Percentiles rank a stretch among this genome's conserved stretches.
Conservation (phyloP, 2,888 invertebrate genomes). For the Microctonus brassicae region DNA sequence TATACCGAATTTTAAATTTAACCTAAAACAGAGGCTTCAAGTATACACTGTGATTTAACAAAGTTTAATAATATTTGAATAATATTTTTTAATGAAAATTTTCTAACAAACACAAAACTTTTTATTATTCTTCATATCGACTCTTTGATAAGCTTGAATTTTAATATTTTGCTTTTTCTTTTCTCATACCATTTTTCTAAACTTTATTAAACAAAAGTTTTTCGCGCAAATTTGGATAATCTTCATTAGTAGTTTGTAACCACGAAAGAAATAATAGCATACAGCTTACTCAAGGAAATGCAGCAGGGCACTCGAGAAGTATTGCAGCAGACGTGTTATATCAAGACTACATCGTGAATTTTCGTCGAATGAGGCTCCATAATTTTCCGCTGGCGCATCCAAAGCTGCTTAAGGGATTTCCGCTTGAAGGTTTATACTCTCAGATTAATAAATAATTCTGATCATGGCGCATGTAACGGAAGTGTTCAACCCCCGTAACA, state of each 20-base stretch:
- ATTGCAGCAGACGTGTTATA: neutral
- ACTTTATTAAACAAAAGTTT: neutral
- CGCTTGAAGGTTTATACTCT: neutral
- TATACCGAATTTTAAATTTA: neutral
- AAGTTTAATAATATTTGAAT: neutral
- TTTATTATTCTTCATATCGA: neutral
- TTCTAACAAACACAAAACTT: neutral
- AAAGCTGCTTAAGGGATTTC: constrained; percentile 46
- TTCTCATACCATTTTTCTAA: neutral
- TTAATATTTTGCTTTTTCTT: neutral
- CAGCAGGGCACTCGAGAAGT: neutral
- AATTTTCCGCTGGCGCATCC: neutral
- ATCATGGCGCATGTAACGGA: neutral
- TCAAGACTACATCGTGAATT: neutral
- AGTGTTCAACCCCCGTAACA: too few species aligned
- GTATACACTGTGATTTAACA: neutral
- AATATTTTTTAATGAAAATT: neutral
- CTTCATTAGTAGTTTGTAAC: neutral
- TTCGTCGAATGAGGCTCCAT: neutral
- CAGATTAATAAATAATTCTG: neutral
- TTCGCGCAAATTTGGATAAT: neutral
- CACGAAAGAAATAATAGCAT: neutral
- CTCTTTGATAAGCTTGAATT: constrained; percentile 1
- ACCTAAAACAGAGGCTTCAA: neutral
- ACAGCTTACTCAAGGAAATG: neutral